A percentile compares a stretch with the other conserved stretches of the same genome.
Evolutionary conservation across 2,888 invertebrate genomes (phyloP).

Genomic region (Pandemis cinnamomeana): DNA sequence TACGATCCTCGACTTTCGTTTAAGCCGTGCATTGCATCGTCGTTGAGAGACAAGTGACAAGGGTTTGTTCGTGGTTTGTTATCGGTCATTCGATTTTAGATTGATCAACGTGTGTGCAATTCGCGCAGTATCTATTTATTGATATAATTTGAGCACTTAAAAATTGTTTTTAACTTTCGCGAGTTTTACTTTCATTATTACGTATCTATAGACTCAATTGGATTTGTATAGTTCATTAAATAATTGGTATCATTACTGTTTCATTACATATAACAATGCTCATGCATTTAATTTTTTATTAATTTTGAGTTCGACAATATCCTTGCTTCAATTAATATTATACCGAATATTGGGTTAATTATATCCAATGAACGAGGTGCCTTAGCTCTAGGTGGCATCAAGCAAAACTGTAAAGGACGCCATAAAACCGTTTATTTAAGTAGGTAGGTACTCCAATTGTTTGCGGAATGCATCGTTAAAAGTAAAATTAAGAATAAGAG

Average conservation of each 20-base stretch:
- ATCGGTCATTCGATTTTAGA: background rate
- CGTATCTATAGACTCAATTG: too few species aligned
- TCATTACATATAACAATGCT: too few species aligned
- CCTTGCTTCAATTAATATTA: background rate
- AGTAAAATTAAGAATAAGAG: conserved; percentile 18
- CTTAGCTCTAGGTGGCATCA: background rate
- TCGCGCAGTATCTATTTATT: too few species aligned
- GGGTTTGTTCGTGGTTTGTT: background rate
- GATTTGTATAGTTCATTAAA: too few species aligned
- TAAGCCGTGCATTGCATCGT: background rate
- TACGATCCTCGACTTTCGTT: background rate
- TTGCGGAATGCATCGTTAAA: conserved; percentile 13
- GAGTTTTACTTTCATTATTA: too few species aligned
- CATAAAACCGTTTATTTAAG: background rate
- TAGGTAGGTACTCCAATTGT: background rate
- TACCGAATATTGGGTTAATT: background rate
- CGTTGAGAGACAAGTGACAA: background rate
- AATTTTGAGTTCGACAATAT: background rate
- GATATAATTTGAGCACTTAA: too few species aligned
- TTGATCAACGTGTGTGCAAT: background rate
- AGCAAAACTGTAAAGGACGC: background rate
- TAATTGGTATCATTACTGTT: too few species aligned
- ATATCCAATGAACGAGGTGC: background rate
- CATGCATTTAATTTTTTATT: background rate
- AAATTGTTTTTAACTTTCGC: too few species aligned